Conservation (phyloP, 2,888 invertebrate genomes). For the Sinotaia quadrata region DNA sequence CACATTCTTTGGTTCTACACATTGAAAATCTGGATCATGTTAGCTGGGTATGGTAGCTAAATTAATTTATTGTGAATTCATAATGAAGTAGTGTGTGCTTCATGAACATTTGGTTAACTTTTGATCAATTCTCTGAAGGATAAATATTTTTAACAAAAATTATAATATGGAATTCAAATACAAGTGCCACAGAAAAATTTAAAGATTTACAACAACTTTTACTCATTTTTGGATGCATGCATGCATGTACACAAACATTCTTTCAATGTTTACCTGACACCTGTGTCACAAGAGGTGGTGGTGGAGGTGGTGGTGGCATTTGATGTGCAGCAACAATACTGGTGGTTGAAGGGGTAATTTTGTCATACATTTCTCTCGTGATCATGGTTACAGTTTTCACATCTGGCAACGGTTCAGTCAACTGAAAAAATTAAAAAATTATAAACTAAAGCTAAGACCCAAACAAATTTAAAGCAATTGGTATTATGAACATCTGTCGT, state of each 20-base stretch:
- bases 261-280: slow-evolving; percentile 19
- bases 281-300: slow-evolving; percentile 22
- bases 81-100: too few species aligned
- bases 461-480: too few species aligned
- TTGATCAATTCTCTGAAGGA: too few species aligned
- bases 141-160: background rate
- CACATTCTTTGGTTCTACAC: slow-evolving; percentile 55
- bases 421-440: background rate
- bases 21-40: too few species aligned
- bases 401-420: slow-evolving; percentile 19
- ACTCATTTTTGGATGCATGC: background rate
- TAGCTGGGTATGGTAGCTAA: too few species aligned
- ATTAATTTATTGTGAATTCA: too few species aligned
- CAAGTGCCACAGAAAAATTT: background rate
- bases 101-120: too few species aligned
- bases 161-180: background rate
- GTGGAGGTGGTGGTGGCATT: slow-evolving; percentile 82
- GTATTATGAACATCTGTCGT: too few species aligned
- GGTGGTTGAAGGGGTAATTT: slow-evolving; percentile 76
- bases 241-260: background rate
- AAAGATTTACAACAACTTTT: background rate
- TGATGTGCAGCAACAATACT: slow-evolving; percentile 77
- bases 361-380: slow-evolving; percentile 89
- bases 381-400: slow-evolving; percentile 87
- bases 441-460: too few species aligned